These are phyloP conservation scores for Lamprotornis superbus DNA, from an alignment of 2,113 vertebrate genomes.

Conservation along the genomic window DNA sequence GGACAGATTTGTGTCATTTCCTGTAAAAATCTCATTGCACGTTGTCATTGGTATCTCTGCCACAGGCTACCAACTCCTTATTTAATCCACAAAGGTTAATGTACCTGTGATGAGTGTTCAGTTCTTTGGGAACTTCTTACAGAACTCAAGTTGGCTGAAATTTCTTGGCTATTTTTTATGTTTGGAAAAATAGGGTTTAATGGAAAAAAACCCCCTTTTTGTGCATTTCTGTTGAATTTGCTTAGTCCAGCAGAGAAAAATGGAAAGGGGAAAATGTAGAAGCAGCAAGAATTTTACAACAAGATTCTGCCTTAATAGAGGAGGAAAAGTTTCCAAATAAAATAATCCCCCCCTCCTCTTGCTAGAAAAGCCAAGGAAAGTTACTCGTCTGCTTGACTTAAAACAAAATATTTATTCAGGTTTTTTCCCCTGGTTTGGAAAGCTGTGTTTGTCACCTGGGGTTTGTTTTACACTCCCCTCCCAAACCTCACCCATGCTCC, in stretches of 20 bases:
- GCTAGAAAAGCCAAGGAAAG: background rate
- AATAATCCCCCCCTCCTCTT: background rate
- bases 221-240: background rate
- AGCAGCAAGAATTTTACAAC: background rate
- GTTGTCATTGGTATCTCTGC: background rate
- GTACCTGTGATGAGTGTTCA: background rate
- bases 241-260: background rate
- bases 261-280: background rate
- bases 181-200: background rate
- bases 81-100: background rate
- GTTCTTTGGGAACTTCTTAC: background rate
- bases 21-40: background rate
- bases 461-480: background rate
- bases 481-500: background rate
- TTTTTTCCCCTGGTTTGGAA: background rate
- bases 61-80: background rate
- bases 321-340: background rate
- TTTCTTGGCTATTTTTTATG: background rate
- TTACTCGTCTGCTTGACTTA: background rate
- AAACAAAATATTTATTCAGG: slow-evolving; percentile 27
- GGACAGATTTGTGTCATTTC: background rate
- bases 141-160: background rate
- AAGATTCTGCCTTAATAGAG: background rate
- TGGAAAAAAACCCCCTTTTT: background rate
- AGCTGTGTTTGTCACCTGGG: background rate